Base-by-base conservation (phyloP, 2,888 invertebrate genomes). In the Parnassius apollo region DNA sequence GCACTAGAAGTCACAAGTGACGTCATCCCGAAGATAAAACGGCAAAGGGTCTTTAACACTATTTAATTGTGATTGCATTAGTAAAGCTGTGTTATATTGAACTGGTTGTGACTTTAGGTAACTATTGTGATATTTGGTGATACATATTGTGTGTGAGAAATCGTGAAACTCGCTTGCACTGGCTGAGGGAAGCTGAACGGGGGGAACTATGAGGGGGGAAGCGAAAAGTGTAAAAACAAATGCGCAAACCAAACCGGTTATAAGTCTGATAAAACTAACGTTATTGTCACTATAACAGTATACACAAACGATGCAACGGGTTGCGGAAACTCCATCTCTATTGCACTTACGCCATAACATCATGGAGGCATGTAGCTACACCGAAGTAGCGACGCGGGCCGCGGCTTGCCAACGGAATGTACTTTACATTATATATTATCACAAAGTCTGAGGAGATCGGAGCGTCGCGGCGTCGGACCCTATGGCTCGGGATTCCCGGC, bases 91-190 rank as follows among this genome's bases (percentile, higher is more conserved):
- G 90, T 83, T 80, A 83, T 81, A 86, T 86, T 83, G 83, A 89
- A 86, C 86, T 83, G 89, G 87, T 86, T 85, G 89, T 87, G 87
- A 88, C 80, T 80, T 84, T 83, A 88, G 91, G 91, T 91, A 90
- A 90, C 91, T 90, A 87, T 89, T 91, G 91, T 91, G 90, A 88
- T 90, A 88, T 90, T 89, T 90, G 90, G 90, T 89, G 89, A 86
- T 79, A 76, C 67, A 53, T 62, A 66, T 71, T 66, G 74, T 68
- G 71, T 66, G 71, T 68, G 62, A 68, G 62, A 68, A 66, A 64
- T 22, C 54, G 64, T 61, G 64, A 74, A 69, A 61, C 71, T 75
- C 65, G 71, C 68, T 35, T 66, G 69, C 70, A 63, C 56, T 64
- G 64, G 77, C 77, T 66, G 60, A 49, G 71, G 73, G 73, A 71